Evolutionary conservation across 2,797 vertebrate species (phyloP), one percentile per base, ranked within the genome.

Genomic region (Rhinichthys osculus): DNA sequence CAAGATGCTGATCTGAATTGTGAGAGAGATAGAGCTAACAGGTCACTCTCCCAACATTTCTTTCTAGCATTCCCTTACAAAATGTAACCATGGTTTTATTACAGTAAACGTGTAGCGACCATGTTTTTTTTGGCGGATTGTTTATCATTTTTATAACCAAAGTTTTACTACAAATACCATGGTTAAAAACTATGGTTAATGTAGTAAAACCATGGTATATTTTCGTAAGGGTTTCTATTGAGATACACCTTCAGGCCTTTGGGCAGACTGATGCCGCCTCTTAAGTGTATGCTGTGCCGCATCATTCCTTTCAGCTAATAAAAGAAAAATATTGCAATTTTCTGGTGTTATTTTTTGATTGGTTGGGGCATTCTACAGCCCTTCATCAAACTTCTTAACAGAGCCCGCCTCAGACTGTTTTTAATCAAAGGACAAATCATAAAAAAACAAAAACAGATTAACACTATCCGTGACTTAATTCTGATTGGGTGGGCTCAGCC

Each of bases 1-100:
- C 10, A 19, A 66, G 71, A 81, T 33, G 27, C 23, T 44, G 16
- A 81, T 67, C 64, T 67, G 16, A 76, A 72, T 42, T 83, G 42
- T 62, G 66, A 71, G 67, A 67, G 52, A 30, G 52, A 33, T 40
- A 62, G 19, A 59, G 54, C 70, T 47, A 64, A 59, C 11, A 3
- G 62, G 44, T 78, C 23, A 69, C 30, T n/a, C 35, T 40, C 27
- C 10, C 21, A 35, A 38, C 1, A 42, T 13, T 30, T 33, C 33
- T 38, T 30, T 38, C 27, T 4, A 62, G 14, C 54, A 38, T 17
- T 67, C 13, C 13, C 13, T 47, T 47, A 47, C 10, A 44, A 13
- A 44, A n/a, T n/a, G n/a, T n/a, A n/a, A n/a, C 42, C 40, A 44
- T 11, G 11, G 44, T 13, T 44, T 44, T 44, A 47, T 47, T 47